These are phyloP conservation scores for Coptodon bakossiorum DNA, from an alignment of 2,113 vertebrate genomes.

Conservation along the genomic window DNA sequence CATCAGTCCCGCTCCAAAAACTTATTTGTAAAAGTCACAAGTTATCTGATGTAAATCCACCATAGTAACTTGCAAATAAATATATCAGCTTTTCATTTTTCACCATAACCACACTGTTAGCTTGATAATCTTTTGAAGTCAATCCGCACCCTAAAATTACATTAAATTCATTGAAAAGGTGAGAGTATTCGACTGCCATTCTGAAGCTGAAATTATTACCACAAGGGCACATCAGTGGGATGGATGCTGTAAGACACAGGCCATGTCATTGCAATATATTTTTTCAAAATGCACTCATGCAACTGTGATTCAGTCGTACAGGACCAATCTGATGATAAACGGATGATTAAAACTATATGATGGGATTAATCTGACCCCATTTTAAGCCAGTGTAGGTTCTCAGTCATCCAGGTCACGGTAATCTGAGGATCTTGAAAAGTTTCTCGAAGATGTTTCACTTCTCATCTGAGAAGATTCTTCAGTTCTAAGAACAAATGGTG, in stretches of 20 bases:
- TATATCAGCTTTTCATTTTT: neutral
- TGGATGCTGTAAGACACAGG: neutral
- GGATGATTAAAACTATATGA: neutral
- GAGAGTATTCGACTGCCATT: neutral
- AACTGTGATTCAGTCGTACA: accelerated
- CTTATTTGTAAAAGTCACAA: neutral
- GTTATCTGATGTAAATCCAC: neutral
- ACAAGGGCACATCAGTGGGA: neutral
- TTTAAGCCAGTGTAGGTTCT: neutral
- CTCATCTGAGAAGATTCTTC: neutral
- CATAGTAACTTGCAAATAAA: neutral
- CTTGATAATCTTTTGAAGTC: neutral
- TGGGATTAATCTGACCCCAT: neutral
- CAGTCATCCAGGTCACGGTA: neutral
- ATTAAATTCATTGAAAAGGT: neutral
- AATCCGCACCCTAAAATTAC: neutral
- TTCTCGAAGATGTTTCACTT: neutral
- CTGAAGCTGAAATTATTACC: neutral
- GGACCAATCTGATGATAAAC: neutral
- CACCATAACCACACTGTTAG: neutral
- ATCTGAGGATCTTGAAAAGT: neutral
- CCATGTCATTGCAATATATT: neutral
- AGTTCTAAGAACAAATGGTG: neutral
- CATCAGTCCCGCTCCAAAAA: neutral
- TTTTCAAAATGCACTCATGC: neutral